These are phyloP conservation scores for Adelphocoris suturalis DNA, from an alignment of 2,888 invertebrate species.

Conservation along the genomic window DNA sequence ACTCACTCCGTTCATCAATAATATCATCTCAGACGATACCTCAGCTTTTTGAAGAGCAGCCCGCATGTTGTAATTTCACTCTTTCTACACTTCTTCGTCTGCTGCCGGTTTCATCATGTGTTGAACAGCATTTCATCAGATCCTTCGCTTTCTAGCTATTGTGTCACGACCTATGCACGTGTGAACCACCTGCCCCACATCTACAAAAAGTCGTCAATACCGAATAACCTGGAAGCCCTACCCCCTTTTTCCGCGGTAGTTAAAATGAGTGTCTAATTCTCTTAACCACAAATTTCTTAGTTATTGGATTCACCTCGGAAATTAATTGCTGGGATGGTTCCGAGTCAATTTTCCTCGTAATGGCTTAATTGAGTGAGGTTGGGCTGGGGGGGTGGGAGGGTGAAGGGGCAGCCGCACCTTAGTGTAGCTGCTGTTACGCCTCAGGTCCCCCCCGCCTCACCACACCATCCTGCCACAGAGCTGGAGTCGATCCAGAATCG, in stretches of 20 bases:
- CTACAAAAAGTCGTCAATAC: no score
- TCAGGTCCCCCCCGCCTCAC: neutral
- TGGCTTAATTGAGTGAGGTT: constrained; percentile 52
- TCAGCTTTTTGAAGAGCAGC: no score
- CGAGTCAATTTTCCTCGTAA: constrained; percentile 60
- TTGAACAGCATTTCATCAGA: no score
- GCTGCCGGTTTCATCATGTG: no score
- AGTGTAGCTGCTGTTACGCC: constrained; percentile 45
- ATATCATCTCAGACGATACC: no score
- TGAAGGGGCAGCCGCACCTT: constrained; percentile 14
- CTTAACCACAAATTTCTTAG: constrained; percentile 54
- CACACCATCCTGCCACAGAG: neutral
- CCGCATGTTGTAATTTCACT: no score
- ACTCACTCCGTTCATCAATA: no score
- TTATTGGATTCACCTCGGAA: constrained; percentile 58
- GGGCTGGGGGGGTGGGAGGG: neutral
- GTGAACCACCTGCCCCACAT: no score
- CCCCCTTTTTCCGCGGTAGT: neutral
- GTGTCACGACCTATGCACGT: no score
- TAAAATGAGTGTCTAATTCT: constrained; percentile 49
- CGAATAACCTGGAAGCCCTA: no score
- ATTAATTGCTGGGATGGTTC: constrained; percentile 51
- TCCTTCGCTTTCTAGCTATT: no score
- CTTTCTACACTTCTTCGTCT: no score
- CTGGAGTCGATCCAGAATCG: constrained; percentile 60